Evolutionary conservation across 1,140 invertebrate species (phyloP).

Genomic region (Aporrectodea caliginosa): DNA sequence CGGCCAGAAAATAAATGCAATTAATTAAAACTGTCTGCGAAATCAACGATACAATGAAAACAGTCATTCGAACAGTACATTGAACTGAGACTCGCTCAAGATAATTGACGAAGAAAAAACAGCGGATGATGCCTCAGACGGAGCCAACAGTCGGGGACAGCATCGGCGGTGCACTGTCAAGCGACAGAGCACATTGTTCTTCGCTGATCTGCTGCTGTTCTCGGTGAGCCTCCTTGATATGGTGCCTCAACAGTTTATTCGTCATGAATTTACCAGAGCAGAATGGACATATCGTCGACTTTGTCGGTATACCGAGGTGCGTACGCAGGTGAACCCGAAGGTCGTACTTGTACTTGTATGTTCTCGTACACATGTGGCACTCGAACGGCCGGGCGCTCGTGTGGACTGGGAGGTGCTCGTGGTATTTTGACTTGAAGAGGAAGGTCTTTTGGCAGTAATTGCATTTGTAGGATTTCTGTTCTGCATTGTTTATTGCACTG

Average conservation of each 20-base stretch:
- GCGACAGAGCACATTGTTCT: constrained; percentile 25
- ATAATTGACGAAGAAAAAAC: too few relatives aligned
- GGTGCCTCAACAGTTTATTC: constrained; percentile 30
- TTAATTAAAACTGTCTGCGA: too few relatives aligned
- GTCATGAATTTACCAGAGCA: constrained; percentile 31
- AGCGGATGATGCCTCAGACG: too few relatives aligned
- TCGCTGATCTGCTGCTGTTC: constrained; percentile 28
- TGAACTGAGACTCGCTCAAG: too few relatives aligned
- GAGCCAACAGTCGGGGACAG: too few relatives aligned
- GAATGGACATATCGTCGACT: constrained; percentile 34
- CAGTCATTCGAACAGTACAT: too few relatives aligned
- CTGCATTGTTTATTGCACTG: too few relatives aligned
- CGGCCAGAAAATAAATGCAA: too few relatives aligned
- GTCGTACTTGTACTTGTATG: constrained; percentile 36
- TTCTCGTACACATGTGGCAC: constrained; percentile 33
- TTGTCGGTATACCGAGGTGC: constrained; percentile 34
- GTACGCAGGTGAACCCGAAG: constrained; percentile 32
- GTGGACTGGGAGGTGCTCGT: constrained; percentile 34
- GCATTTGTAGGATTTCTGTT: constrained; percentile 30
- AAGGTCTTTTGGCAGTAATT: constrained; percentile 30
- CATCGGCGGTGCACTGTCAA: too few relatives aligned
- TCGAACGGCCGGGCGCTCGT: constrained; percentile 32
- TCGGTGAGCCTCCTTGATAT: constrained; percentile 28
- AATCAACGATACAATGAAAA: too few relatives aligned
- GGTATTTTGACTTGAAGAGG: constrained; percentile 34